Conservation (phyloP, 2,797 vertebrate genomes). For the Mus spretus region DNA sequence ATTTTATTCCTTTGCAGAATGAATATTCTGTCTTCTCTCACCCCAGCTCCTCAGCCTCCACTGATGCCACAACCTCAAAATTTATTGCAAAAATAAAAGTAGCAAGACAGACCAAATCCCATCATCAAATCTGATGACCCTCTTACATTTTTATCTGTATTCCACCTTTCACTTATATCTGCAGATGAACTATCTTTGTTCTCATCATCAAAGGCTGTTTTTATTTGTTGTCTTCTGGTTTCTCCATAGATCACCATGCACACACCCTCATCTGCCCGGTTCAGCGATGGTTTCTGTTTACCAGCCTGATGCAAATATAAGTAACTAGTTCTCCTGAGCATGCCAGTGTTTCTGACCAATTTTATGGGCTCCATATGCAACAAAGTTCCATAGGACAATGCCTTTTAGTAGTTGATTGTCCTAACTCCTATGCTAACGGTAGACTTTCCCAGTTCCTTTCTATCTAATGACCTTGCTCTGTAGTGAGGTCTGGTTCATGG, state of each 20-base stretch:
- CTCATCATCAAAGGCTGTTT: background rate
- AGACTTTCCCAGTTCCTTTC: background rate
- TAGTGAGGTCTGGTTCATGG: background rate
- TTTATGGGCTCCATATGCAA: background rate
- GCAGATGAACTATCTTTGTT: constrained; percentile 4
- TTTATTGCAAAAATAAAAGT: constrained; percentile 61
- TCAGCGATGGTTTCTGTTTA: background rate
- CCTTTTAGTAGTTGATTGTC: background rate
- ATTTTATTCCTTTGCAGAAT: background rate
- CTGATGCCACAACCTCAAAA: background rate
- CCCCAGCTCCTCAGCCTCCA: background rate
- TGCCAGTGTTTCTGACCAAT: background rate
- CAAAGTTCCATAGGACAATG: background rate
- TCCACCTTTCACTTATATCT: background rate
- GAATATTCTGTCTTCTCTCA: background rate
- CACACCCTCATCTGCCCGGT: background rate
- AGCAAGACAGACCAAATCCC: background rate
- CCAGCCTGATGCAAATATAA: background rate
- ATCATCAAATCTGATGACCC: background rate
- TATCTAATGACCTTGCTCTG: background rate
- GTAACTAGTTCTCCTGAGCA: background rate
- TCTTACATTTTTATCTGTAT: background rate
- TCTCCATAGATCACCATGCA: background rate
- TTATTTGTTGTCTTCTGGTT: background rate
- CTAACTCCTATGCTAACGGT: background rate